Conservation (phyloP, 1,140 invertebrate species). For the Paramacrobiotus metropolitanus region DNA sequence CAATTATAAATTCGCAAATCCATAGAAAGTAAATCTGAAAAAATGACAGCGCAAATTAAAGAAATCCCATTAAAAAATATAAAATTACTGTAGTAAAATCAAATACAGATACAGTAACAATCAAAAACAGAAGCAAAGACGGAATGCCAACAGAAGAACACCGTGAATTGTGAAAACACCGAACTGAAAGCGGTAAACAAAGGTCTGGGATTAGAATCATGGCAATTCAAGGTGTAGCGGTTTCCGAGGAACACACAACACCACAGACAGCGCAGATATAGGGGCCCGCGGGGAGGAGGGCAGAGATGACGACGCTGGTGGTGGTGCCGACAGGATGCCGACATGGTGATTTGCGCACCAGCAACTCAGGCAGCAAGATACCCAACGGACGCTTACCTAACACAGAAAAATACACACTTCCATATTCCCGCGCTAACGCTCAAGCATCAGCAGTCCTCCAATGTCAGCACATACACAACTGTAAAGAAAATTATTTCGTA, state of each 20-base stretch:
- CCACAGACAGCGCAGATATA: neutral
- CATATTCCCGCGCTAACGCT: neutral
- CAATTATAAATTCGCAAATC: no score
- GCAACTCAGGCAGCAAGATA: constrained; percentile 86
- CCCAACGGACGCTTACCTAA: constrained; percentile 77
- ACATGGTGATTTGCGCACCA: constrained; percentile 81
- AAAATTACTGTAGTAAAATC: no score
- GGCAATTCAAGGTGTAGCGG: no score
- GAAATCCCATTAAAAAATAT: no score
- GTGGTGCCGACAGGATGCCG: constrained; percentile 78
- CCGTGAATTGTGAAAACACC: no score
- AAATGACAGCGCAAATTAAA: no score
- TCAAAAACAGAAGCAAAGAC: no score
- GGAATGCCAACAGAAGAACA: no score
- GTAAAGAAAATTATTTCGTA: constrained; percentile 19
- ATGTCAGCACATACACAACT: no score
- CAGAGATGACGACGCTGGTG: constrained; percentile 89
- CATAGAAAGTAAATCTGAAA: no score
- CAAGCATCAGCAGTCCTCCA: neutral
- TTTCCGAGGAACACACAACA: neutral
- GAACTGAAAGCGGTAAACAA: no score
- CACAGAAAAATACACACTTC: constrained; percentile 11
- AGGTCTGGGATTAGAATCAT: neutral
- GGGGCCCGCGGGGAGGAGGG: constrained; percentile 62
- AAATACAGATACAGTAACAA: no score